Base-by-base conservation (phyloP, 2,113 vertebrate species). In the Atherinomorus stipes region DNA sequence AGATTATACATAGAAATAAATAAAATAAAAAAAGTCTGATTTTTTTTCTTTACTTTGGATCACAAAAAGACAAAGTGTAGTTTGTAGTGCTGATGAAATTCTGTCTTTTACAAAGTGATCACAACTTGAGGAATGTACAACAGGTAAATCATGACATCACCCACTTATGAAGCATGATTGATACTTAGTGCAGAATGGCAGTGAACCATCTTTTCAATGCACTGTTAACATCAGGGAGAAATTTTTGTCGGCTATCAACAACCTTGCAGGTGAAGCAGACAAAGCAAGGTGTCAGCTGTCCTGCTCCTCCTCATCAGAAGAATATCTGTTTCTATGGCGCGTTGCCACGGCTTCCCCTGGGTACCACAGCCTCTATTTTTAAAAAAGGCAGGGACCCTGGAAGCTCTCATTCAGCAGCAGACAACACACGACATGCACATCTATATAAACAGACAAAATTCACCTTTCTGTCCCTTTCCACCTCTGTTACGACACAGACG, bases 281-380 rank as follows among this genome's bases (percentile, higher is more conserved):
- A 78, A 79, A 90, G 68, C 63, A 45, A 76, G 71, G 74, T 64
- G 76, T 73, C 69, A n/a, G 19, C 64, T 62, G 61, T 57, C 26
- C 60, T 74, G 71, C 62, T 65, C 74, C 80, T 85, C 85, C 81
- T 76, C 77, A 78, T 81, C 84, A 56, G 40, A 76, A n/a, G 78
- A 85, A 80, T 69, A 71, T 83, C 78, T 53, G 87, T 91, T 85
- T 90, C 89, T 88, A 85, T 87, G 85, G 80, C 64, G 78, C 19
- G 73, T 89, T 91, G 89, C 89, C 85, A 91, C 80, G 42, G 91
- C 86, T 76, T 89, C 89, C 88, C 87, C 84, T 66, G 84, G 87
- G 91, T 83, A 86, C 84, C 75, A 28, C 70, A 5, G 63, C 71
- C 31, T 84, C 89, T 92, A 93, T 94, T 92, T 93, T 90, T 93